Conservation (phyloP, 2,113 vertebrate species). For the Tauraco erythrolophus region DNA sequence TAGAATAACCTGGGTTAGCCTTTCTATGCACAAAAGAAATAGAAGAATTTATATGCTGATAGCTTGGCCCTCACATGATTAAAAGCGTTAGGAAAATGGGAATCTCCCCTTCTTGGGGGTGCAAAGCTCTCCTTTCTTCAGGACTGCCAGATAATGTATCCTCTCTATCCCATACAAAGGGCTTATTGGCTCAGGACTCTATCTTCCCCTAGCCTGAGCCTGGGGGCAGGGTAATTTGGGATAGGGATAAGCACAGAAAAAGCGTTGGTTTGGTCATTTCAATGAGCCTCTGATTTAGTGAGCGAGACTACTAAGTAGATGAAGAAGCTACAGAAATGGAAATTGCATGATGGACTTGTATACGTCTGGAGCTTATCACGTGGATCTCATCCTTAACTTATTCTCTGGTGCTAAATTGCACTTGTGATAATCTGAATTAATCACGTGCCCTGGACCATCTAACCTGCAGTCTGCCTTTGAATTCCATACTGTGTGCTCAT, state of each 20-base stretch:
- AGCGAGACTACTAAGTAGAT: background rate
- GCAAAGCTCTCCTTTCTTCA: constrained; percentile 59
- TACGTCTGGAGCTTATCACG: background rate
- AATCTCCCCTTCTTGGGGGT: constrained; percentile 45
- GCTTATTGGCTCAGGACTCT: constrained; percentile 55
- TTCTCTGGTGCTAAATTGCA: background rate
- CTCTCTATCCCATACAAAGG: constrained; percentile 49
- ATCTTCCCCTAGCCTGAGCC: constrained; percentile 45
- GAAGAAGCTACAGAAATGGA: constrained; percentile 53
- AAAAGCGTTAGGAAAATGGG: constrained; percentile 39
- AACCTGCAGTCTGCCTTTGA: constrained; percentile 13
- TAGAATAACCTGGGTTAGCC: constrained; percentile 7
- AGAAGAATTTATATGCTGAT: constrained; percentile 11
- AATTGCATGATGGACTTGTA: background rate
- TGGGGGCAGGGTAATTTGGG: constrained; percentile 60
- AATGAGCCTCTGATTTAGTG: background rate
- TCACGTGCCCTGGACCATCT: background rate
- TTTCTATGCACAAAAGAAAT: constrained; percentile 19
- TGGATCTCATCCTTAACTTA: background rate
- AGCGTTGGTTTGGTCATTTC: constrained; percentile 3
- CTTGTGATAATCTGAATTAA: constrained; percentile 33
- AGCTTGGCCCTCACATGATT: constrained; percentile 29
- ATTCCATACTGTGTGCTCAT: background rate
- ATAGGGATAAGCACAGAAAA: constrained; percentile 45
- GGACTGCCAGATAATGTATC: constrained; percentile 38